Base-by-base conservation (phyloP, 2,113 vertebrate genomes). In the Pterocles gutturalis region DNA sequence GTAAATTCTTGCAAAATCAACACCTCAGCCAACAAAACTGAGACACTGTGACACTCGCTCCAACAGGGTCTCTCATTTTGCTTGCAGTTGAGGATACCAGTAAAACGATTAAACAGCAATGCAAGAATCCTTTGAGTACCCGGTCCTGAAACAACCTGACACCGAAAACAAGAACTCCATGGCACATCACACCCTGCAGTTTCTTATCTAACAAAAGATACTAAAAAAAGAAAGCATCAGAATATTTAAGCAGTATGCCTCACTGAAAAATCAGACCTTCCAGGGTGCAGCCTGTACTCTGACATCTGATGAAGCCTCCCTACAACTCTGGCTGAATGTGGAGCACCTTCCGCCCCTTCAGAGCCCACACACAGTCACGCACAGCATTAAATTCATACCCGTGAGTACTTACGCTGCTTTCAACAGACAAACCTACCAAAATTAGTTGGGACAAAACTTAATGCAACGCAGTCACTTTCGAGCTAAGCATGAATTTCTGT, bases 341-440 rank as follows among this genome's bases (percentile, higher is more conserved):
- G 19, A 67, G 55, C n/a, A 64, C 4, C 18, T 67, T 55, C 62
- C 45, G 54, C 26, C 61, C 33, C 45, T 34, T 76, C 57, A 67
- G 22, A 73, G 16, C 3, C 46, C 26, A 20, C 19, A 45, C 1
- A 1, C 13, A 25, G 17, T 15, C 48, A 71, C 28, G 4, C 6
- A 9, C 55, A 11, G 29, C 6, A 4, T 29, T 22, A 55, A 80
- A 54, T 31, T 25, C 66, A 78, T 19, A 53, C 7, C 5, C 36
- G 2, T 0, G 0, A 55, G 31, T 18, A 45, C 5, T 26, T 24
- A 60, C 12, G 33, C 21, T 12, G 45, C 19, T 61, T 79, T 73
- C 71, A 77, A 20, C 3, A 83, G 22, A 51, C 1, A 8, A 84
- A 76, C 3, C 5, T 41, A 60, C 10, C 17, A 67, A 67, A 77